Conservation (phyloP, 1,140 invertebrate genomes). For the Eurosta solidaginis region DNA sequence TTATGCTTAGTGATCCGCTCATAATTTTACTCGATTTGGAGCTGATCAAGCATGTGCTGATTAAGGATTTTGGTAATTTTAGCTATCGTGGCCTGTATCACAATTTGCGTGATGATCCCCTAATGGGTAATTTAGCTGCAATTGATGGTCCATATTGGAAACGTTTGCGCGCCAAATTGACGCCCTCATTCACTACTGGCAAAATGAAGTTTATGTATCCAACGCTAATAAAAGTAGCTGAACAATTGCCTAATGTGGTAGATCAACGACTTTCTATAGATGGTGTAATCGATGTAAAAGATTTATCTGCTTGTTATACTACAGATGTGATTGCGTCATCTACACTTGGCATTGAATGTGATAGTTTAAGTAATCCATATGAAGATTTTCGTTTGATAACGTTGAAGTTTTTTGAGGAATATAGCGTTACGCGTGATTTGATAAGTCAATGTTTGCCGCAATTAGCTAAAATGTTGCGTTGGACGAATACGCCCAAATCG, state of each 20-base stretch:
- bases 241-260: conserved; percentile 44
- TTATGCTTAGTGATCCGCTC: conserved; percentile 58
- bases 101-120: conserved; percentile 42
- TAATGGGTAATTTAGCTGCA: conserved; percentile 56
- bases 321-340: conserved; percentile 69
- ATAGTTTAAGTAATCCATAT: conserved; percentile 63
- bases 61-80: conserved; percentile 65
- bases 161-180: conserved; percentile 60
- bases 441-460: background rate
- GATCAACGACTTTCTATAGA: background rate
- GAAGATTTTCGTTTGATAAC: conserved; percentile 62
- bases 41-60: conserved; percentile 63
- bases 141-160: conserved; percentile 61
- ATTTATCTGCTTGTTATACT: conserved; percentile 62
- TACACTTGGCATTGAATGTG: conserved; percentile 66
- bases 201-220: conserved; percentile 64
- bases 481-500: background rate
- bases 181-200: conserved; percentile 63
- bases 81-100: conserved; percentile 45
- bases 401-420: conserved; percentile 46
- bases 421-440: conserved; percentile 3
- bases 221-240: conserved; percentile 56
- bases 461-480: background rate
- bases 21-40: conserved; percentile 64
- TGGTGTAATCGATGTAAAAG: conserved; percentile 40